Evolutionary conservation across 2,888 invertebrate species (phyloP), one percentile per base, ranked within the genome.

Genomic region (Zelleria hepariella): DNA sequence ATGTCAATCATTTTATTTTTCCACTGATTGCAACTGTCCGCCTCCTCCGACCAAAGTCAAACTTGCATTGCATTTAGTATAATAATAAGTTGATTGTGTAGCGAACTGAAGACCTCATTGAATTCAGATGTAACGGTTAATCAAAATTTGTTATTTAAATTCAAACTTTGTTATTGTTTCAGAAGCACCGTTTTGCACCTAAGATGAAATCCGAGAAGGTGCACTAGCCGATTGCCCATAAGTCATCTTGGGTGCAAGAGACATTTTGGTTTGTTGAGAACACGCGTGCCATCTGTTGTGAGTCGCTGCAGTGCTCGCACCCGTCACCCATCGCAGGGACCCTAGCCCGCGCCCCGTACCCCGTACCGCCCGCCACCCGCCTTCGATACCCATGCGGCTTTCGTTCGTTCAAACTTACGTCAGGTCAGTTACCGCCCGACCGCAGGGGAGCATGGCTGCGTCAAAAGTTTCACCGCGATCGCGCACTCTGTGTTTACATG

Each of bases 381-480:
- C 70, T 67, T 70, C 73, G 70, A 78, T 77, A 82, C 80, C 84
- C 86, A 83, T 85, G 85, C 86, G 86, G 86, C 86, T 86, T 86
- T 86, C 84, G 84, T 85, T 84, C 84, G 85, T 87, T 86, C 86
- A 87, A 87, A 87, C 88, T 88, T 89, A 78, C 88, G 88, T 87
- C 65, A 89, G 89, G 89, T 89, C 89, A 89, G 89, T 89, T 89
- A 89, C 89, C 87, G 89, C 85, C 85, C 84, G 86, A 88, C 86
- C 87, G 83, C 87, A 85, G 80, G 81, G 82, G 86, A 89, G 87
- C 75, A 87, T 88, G 89, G 89, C 86, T 82, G 89, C 82, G 87
- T 84, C 79, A 83, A 86, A 85, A 84, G 76, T 85, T 86, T 85
- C 84, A 75, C 74, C 82, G 82, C 85, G 82, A 73, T 72, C 80